These are phyloP conservation scores for Scartelaos histophorus DNA, from an alignment of 2,113 vertebrate genomes.

Conservation along the genomic window DNA sequence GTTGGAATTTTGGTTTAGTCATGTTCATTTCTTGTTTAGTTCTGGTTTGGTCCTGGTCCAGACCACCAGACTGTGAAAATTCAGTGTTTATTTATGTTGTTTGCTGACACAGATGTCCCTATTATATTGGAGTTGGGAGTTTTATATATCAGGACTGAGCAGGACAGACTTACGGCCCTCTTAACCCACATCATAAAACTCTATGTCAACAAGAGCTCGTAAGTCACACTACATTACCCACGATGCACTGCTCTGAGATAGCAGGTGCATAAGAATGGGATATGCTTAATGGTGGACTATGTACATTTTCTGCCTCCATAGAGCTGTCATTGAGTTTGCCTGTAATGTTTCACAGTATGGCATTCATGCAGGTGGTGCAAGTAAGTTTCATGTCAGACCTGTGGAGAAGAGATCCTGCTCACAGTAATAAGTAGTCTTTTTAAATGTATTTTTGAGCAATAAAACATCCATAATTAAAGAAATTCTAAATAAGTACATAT, in stretches of 20 bases:
- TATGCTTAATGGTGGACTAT: not conserved
- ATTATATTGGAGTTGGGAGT: not conserved
- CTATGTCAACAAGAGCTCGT: not conserved
- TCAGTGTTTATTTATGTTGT: not conserved
- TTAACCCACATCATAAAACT: not conserved
- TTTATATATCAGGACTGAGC: not conserved
- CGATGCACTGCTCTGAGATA: not conserved
- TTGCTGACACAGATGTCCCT: not conserved
- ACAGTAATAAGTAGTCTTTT: too few species aligned
- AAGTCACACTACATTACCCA: conserved; percentile 8
- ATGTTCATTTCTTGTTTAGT: not conserved
- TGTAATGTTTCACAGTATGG: too few species aligned
- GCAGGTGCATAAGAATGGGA: not conserved
- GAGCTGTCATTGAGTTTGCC: too few species aligned
- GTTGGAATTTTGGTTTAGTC: not conserved
- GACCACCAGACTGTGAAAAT: not conserved
- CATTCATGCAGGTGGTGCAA: too few species aligned
- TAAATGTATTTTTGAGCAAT: too few species aligned
- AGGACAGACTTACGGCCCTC: not conserved
- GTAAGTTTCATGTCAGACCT: too few species aligned
- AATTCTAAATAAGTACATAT: too few species aligned
- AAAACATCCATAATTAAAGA: too few species aligned
- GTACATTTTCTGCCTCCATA: too few species aligned
- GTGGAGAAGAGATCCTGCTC: too few species aligned
- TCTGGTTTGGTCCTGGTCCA: not conserved